Evolutionary conservation across 2,113 vertebrate species (phyloP), one percentile per base, ranked within the genome.

Genomic region (Rissa tridactyla): DNA sequence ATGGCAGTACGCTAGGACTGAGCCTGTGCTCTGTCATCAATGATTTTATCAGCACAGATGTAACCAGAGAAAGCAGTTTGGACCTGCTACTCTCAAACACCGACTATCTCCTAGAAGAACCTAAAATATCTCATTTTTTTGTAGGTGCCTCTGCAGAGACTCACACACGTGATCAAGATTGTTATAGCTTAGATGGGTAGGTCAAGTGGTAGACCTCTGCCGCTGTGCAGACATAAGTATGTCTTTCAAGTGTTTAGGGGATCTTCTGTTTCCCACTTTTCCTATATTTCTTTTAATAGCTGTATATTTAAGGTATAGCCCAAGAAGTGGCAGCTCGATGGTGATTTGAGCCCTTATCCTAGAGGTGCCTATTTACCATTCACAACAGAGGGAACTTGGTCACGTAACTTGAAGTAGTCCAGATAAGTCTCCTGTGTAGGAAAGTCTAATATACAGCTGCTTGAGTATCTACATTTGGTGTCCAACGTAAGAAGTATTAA

Each of bases 91-190:
- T 80, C 13, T 81, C 12, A 60, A 64, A 30, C 7, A 30, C 9
- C 27, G 7, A 2, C 11, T 32, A 2, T 23, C 20, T 72, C 29
- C 38, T 27, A 40, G 36, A 71, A 71, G 11, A 54, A 46, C 15
- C 38, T 68, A 64, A 91, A 58, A 30, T 27, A 14, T 16, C 3
- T 68, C 7, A 3, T 0, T 4, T 54, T 72, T 78, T 82, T n/a
- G 14, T 46, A 42, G 42, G 32, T 20, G 22, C 2, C 8, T 83
- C 36, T 81, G 21, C 34, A 80, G 80, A 55, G 10, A 49, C 11
- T 46, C 13, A 44, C 17, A 17, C 3, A 12, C 0, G 0, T 60
- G n/a, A 52, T 69, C 20, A 57, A 34, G 21, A 49, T 10, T 82
- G 16, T 40, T 57, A 57, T 6, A 23, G 20, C 44, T 77, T 77